These are phyloP conservation scores for Phyllostomus hastatus DNA, from an alignment of 2,113 vertebrate species.

Conservation along the genomic window DNA sequence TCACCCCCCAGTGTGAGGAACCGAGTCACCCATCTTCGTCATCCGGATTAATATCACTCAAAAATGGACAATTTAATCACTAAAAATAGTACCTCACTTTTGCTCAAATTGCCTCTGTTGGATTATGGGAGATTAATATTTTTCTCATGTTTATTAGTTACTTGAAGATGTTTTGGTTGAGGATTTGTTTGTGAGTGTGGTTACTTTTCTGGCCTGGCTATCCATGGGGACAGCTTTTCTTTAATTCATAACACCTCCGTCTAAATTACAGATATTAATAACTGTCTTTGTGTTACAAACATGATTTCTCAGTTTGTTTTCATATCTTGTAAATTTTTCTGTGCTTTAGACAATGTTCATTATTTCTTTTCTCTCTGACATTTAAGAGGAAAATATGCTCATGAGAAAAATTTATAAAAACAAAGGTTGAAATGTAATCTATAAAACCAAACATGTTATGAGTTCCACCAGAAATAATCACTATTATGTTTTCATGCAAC, in stretches of 20 bases:
- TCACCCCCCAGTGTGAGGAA: not conserved
- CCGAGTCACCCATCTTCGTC: not conserved
- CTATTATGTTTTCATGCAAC: not conserved
- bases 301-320: constrained; percentile 1
- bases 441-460: constrained; percentile 1
- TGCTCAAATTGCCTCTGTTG: not conserved
- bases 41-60: not conserved
- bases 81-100: not conserved
- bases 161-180: not conserved
- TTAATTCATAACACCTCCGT: constrained; percentile 4
- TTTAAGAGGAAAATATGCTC: constrained; percentile 49
- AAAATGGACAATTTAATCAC: not conserved
- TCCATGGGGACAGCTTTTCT: not conserved
- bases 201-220: not conserved
- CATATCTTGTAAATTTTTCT: not conserved
- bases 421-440: constrained; percentile 32
- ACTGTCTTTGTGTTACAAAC: not conserved
- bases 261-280: constrained; percentile 23
- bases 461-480: constrained; percentile 15
- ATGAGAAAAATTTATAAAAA: constrained; percentile 14
- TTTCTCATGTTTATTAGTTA: not conserved
- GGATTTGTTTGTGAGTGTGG: not conserved
- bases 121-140: not conserved
- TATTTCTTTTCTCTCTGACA: constrained; percentile 33
- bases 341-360: constrained; percentile 29